Evolutionary conservation across 1,140 invertebrate genomes (phyloP).

Genomic region (Vanessa atalanta): DNA sequence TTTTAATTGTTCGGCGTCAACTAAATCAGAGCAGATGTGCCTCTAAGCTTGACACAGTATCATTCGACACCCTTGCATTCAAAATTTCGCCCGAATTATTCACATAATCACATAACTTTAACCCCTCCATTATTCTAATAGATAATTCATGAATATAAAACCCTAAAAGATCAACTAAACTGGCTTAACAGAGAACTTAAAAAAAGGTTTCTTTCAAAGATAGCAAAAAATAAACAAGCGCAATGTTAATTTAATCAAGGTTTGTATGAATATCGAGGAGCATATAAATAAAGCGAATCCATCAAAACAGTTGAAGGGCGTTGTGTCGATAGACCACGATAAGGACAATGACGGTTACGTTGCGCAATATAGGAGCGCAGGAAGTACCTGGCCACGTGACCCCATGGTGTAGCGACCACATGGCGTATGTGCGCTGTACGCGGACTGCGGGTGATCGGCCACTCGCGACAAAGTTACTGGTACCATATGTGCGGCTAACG

Average conservation of each 20-base stretch:
- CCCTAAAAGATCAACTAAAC: slow-evolving; percentile 42
- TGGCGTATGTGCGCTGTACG: slow-evolving; percentile 43
- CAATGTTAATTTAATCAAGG: slow-evolving; percentile 10
- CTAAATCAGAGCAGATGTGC: slow-evolving; percentile 77
- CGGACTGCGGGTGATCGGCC: slow-evolving; percentile 50
- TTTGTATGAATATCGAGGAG: not conserved
- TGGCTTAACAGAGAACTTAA: slow-evolving; percentile 24
- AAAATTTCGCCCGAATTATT: slow-evolving; percentile 52
- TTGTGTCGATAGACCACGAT: slow-evolving; percentile 41
- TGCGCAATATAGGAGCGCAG: slow-evolving; percentile 63
- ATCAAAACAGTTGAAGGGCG: slow-evolving; percentile 35
- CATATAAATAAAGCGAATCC: slow-evolving; percentile 15
- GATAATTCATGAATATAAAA: slow-evolving; percentile 43
- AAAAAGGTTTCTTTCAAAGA: slow-evolving; percentile 29
- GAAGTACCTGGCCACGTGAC: slow-evolving; percentile 69
- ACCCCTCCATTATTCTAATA: slow-evolving; percentile 49
- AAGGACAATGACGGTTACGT: slow-evolving; percentile 54
- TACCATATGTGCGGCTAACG: slow-evolving; percentile 44
- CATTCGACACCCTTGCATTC: slow-evolving; percentile 51
- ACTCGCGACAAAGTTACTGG: slow-evolving; percentile 44
- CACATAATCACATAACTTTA: slow-evolving; percentile 57
- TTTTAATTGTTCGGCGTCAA: slow-evolving; percentile 47
- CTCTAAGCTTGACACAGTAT: slow-evolving; percentile 54
- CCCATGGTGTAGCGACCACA: slow-evolving; percentile 54
- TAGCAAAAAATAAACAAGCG: not conserved